Evolutionary conservation across 2,113 vertebrate genomes (phyloP), one percentile per base, ranked within the genome.

Genomic region (Chloroceryle aenea): DNA sequence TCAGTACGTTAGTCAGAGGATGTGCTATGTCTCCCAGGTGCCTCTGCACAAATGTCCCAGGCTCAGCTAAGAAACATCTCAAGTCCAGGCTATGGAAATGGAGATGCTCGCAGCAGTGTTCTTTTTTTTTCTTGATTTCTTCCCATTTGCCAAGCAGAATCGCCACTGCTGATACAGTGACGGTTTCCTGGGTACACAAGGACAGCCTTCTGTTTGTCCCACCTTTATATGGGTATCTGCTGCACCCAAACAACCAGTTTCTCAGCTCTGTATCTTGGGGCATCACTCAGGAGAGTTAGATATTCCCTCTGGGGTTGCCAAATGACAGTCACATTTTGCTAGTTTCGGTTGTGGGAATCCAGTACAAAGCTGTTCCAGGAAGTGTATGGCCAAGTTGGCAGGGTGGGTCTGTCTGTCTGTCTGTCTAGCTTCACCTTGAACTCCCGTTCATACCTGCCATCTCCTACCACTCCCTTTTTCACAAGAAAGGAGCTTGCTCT

Each of bases 301-400:
- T 83, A 81, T 74, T 95, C 59, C 91, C 3, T 0, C 66, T 68
- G 45, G 50, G 9, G 16, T 56, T 92, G 91, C 92, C 92, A 78
- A 12, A 66, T 0, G 42, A 47, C 92, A 79, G 78, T 56, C 66
- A n/a, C 71, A 30, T 5, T 45, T 62, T 68, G 88, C 93, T 83
- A 81, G 84, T 91, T 85, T 89, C 53, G 36, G 22, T n/a, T 67
- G 89, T 97, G 97, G 94, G 91, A 96, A 79, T 38, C 43, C 58
- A 22, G 81, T 83, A 43, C 85, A 74, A 85, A 61, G 88, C 64
- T 78, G 56, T 55, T 96, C 47, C 87, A 68, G 92, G 89, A 95
- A 55, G 58, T 4, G 9, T 22, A 79, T 13, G 16, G 85, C 89
- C 59, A 30, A 80, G 50, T 42, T 1, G 32, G 67, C 63, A 79